Evolutionary conservation across 1,140 invertebrate genomes (phyloP), one percentile per base, ranked within the genome.

Genomic region (Cepaea nemoralis): DNA sequence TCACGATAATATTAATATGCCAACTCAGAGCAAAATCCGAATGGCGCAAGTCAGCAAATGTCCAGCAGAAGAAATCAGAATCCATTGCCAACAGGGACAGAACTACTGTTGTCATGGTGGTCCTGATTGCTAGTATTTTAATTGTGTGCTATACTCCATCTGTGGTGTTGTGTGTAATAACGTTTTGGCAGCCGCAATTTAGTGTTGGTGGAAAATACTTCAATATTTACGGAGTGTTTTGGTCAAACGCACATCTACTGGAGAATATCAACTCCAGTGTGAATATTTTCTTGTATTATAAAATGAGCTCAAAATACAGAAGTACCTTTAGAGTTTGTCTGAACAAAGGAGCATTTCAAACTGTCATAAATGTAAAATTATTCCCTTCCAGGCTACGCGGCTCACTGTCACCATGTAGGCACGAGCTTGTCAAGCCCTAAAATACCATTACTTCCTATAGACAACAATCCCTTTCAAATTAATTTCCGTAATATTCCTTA

Each of bases 251-350:
- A 35, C 0, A 31, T 31, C 10, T 75, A 5, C 8, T 50, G 0
- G 73, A 50, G 16, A 42, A n/a, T 1, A 50, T 55, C 1, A 75
- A 75, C 31, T 75, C 40, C 1, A 27, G 42, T 35, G 73, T 75
- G 31, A 75, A 75, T 35, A 75, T 75, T 16, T 75, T 75, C 45
- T 22, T 75, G 6, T 75, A 75, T 42, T 35, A 27, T 5, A 45
- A 75, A 19, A 75, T 75, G 73, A 75, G 45, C 31, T 24, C 27
- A 33, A 75, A 75, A 27, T 75, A 39, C 71, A 40, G 71, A 31
- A 5, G 45, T 27, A 48, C n/a, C 14, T 74, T 74, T 27, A 39
- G 16, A 45, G 42, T n/a, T n/a, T n/a, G n/a, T n/a, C n/a, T n/a
- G n/a, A n/a, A n/a, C n/a, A n/a, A n/a, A n/a, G n/a, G n/a, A n/a